Evolutionary conservation across 1,140 invertebrate genomes (phyloP), one percentile per base, ranked within the genome.

Genomic region (Camponotus floridanus): DNA sequence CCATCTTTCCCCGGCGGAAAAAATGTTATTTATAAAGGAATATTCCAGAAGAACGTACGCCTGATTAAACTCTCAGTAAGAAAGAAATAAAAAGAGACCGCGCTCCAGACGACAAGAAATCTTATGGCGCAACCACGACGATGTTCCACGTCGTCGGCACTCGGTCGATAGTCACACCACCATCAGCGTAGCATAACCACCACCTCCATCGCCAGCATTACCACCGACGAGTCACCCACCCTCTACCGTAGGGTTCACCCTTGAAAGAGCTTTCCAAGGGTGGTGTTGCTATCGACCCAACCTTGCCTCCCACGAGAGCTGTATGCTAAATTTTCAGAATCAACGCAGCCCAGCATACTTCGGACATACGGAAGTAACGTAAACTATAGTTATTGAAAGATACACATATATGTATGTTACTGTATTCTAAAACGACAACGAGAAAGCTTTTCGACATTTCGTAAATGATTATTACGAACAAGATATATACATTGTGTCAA

Each of bases 231-330:
- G 62, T n/a, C 21, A 36, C 61, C 76, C 81, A 67, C 81, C 89
- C 88, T 51, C 88, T 51, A 68, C 61, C 76, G 65, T 90, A 73
- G 39, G 45, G 71, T 85, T 86, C 86, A 80, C 89, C 89, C 88
- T 90, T 74, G 73, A 74, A 86, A 85, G 86, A 88, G 89, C 88
- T 86, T 86, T 86, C 80, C 88, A 74, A 90, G 73, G 88, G 76
- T 86, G 88, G 31, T 78, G 65, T 80, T 86, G 68, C 87, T 92
- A 92, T 92, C 92, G 92, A 92, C 88, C 92, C 92, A 88, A 91
- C 91, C n/a, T 78, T 88, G 91, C 87, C 78, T 91, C 88, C 86
- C 89, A 78, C 64, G 78, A 84, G 76, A 73, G 86, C 67, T 85
- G 67, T 85, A 81, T 86, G 86, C 79, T 78, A 91, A 92, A 91